Percentiles rank a stretch among this genome's conserved stretches.
phyloP scores from a whole-genome alignment of 2,888 invertebrate genomes.

The Apamea epomidion region DNA sequence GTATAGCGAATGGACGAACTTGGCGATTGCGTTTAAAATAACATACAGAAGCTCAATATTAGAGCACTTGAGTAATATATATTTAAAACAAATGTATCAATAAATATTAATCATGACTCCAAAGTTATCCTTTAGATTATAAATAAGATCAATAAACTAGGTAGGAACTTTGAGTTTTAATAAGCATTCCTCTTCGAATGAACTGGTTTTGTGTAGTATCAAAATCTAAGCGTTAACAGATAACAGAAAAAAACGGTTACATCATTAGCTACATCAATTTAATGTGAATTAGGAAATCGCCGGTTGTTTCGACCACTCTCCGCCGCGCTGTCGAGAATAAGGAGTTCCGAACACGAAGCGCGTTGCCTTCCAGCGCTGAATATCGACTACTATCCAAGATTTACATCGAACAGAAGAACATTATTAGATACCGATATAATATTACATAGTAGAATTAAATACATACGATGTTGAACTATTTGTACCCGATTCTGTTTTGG shows the following conservation, averaged over 20 bases:
- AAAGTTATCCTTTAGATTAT: neutral
- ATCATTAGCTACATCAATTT: neutral
- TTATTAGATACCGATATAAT: neutral
- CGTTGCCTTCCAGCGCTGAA: constrained; percentile 10
- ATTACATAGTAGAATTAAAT: constrained; percentile 25
- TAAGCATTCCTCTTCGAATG: neutral
- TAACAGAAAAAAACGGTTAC: neutral
- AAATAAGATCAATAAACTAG: neutral
- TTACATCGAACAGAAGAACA: neutral
- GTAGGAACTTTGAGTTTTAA: neutral
- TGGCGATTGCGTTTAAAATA: neutral
- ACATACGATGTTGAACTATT: constrained; percentile 44
- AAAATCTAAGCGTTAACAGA: neutral
- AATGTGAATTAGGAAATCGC: neutral
- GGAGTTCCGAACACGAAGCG: constrained; percentile 55
- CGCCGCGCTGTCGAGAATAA: constrained; percentile 7
- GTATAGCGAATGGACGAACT: constrained; percentile 17
- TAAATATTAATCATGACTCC: neutral
- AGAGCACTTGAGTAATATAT: neutral
- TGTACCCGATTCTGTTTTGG: constrained; percentile 1
- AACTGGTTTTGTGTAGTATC: neutral
- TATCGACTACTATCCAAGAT: neutral
- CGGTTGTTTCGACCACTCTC: constrained; percentile 11
- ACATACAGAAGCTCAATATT: neutral
- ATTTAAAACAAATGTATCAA: neutral